Evolutionary conservation across 2,888 invertebrate genomes (phyloP), one percentile per base, ranked within the genome.

Genomic region (Scaptomyza flava): DNA sequence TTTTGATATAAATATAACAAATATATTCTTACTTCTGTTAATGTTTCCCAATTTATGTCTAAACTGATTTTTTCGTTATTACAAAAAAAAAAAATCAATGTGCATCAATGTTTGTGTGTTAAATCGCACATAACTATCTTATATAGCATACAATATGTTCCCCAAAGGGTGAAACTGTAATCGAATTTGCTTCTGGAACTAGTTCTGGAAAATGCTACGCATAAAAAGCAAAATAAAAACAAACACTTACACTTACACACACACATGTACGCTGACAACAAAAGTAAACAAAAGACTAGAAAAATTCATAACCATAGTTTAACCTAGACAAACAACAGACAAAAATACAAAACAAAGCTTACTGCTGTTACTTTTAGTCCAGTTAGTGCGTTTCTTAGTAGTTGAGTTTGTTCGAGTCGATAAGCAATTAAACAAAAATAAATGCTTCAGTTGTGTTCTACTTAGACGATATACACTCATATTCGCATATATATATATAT

Each of bases 381-480:
- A 79, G 68, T 72, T 83, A 83, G 84, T 83, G 68, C 68, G 86
- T 83, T 86, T 68, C 70, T 83, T 77, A 45, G 83, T 83, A 79
- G 86, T 68, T 82, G 72, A 86, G 83, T 85, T 81, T 73, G 81
- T 83, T 84, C 56, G 54, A 83, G 71, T 61, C 65, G 8, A 66
- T 38, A 68, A 47, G 59, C 65, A 51, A 57, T 63, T 34, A 68
- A 57, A 48, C 23, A 34, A 59, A 66, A 67, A 68, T 8, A 47
- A 72, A 53, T 64, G 86, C 86, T 81, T 85, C 61, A 76, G 78
- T 85, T 81, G 76, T 80, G 80, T 81, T 81, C 68, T 80, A 80
- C 75, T 67, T 80, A 81, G 77, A 69, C 74, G 73, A 57, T 41
- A 79, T 23, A 81, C 57, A 66, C 63, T 61, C 63, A 74, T 76